Evolutionary conservation across 2,888 invertebrate genomes (phyloP), one percentile per base, ranked within the genome.

Genomic region (Boloria euphrosyne): DNA sequence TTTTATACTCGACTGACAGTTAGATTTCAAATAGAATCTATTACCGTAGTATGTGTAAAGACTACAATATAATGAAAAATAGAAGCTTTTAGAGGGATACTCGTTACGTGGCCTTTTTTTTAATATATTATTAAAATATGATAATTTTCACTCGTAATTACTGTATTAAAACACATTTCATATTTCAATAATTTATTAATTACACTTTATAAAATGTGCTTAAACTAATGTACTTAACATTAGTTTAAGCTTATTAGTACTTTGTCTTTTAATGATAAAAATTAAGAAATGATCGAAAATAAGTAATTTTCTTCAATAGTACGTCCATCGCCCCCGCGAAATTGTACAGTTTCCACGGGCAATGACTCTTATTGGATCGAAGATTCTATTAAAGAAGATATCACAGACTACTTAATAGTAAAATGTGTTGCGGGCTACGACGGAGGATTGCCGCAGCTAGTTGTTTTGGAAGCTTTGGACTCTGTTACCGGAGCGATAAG

Each of bases 391-490:
- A 81, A 77, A 47, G 89, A 90, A 7, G 89, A 90, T 18, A 74
- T 79, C 0, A 84, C 79, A 0, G 89, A 89, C 22, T 80, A 83
- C 1, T 87, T 98, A 75, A 95, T 96, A 75, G 95, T 98, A 57
- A 96, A 97, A 75, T 98, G 98, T 81, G 94, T 96, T 71, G 94
- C 96, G 0, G 98, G 97, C 0, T 97, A 97, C 81, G 97, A 98
- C 81, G 97, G 97, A 0, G 98, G 98, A 5, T 93, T 98, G 63
- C 96, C 96, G 31, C 98, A 98, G 83, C 93, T 95, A 71, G 97
- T 97, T 79, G 94, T 96, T 52, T 86, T 98, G 53, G 97, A 98
- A 83, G 97, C 97, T 27, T 94, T 96, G 81, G 96, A 97, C 78
- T 94, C 95, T 0, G 87, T 93, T 67, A 95, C 94, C 47, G 95